Base-by-base conservation (phyloP, 2,888 invertebrate genomes). In the Neria commutata region DNA sequence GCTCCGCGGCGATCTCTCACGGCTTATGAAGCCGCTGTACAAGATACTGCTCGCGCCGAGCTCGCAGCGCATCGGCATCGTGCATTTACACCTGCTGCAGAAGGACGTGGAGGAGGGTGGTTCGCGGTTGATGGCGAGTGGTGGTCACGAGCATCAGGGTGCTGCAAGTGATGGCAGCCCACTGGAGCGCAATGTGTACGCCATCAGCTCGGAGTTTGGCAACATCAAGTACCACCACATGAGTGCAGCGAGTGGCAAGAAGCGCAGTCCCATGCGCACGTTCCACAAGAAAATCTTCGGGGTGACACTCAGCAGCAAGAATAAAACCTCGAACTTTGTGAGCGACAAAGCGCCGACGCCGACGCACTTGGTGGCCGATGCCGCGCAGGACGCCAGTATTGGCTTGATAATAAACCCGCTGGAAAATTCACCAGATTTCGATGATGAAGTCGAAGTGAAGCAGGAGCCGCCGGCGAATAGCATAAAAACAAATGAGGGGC, bases 201-300 rank as follows among this genome's bases (percentile, higher is more conserved):
- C 92, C 1, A 91, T 93, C 45, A 92, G 92, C 72, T 91, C 89
- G 46, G 90, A 91, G 25, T 90, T 90, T 68, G 92, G 92, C 1
- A 91, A 91, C 68, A 88, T 93, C 3, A 88, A 80, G 58, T 81
- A 82, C 54, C 81, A 81, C 64, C 74, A 73, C 51, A 72, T 74
- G 73, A 77, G 79, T 58, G 78, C 79, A 52, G 65, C 73, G 1
- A 69, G 72, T 8, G 64, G 65, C 56, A 81, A 81, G 57, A 82
- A 81, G 61, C 77, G 79, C 17, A 81, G 81, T 61, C 82, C 82
- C 1, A 81, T 82, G 40, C 65, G 81, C 1, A 76, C 77, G 29
- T 69, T 82, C 25, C 81, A 80, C 25, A 82, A 82, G 64, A 82
- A 82, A 66, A 76, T 82, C 56, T 82, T 82, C 54, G 81, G 82